Base-by-base conservation (phyloP, 2,797 vertebrate species). In the Cuculus canorus region DNA sequence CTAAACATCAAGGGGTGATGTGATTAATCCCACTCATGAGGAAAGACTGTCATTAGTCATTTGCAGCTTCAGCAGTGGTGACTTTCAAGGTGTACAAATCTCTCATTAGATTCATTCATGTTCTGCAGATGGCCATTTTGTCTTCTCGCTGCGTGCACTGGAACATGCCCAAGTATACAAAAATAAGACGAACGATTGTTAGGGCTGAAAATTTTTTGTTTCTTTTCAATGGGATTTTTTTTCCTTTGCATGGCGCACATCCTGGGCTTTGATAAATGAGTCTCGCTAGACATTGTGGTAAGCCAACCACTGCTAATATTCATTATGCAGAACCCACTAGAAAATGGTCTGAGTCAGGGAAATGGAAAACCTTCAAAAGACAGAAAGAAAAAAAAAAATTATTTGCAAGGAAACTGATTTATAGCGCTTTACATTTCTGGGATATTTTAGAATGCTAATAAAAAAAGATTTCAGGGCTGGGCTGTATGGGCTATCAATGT, bases 191-290 rank as follows among this genome's bases (percentile, higher is more conserved):
- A 93, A 47, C 2, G 19, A 95, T 86, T 94, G 88, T 87, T 82
- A 88, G 94, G 93, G 95, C 81, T 95, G 90, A 95, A 86, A 57
- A 69, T 96, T 39, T 95, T 94, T 93, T 93, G 77, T 95, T 97
- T 93, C 4, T 59, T 80, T 88, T 87, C 88, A 93, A 79, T 60
- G 76, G 72, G 72, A 19, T 88, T 91, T 93, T 88, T 88, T 70
- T 63, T 43, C 82, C 82, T 82, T 96, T 93, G 77, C 79, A 53
- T 19, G 52, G 84, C 2, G 5, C 92, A 91, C 90, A 95, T 96
- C 96, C 95, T 92, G 82, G 87, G 90, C 95, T 96, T 96, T 96
- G 96, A 97, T 89, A 95, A 96, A 96, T 96, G 96, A 92, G 82
- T 92, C 95, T 96, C 95, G 68, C 85, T 43, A 94, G 94, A 88